Evolutionary conservation across 2,888 invertebrate species (phyloP).

Genomic region (Pediacus dermestoides): DNA sequence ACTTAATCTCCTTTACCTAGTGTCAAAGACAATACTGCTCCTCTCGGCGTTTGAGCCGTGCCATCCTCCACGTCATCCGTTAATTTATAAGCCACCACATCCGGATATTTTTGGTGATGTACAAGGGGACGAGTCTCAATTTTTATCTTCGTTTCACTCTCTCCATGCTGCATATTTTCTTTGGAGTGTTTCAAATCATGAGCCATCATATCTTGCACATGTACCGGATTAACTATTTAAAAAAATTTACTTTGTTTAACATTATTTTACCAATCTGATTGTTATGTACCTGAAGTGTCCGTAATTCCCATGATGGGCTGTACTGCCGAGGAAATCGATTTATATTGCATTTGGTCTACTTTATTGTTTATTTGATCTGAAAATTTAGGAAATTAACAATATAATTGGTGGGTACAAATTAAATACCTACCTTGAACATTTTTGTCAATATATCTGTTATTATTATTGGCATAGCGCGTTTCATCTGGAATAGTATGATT

Average conservation of each 20-base stretch:
- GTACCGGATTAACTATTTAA: constrained; percentile 35
- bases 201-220: constrained; percentile 45
- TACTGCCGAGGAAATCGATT: constrained; percentile 1
- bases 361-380: constrained; percentile 4
- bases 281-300: neutral
- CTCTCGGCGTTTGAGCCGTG: constrained; percentile 67
- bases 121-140: constrained; percentile 28
- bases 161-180: constrained; percentile 34
- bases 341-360: constrained; percentile 7
- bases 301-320: neutral
- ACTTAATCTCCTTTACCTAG: constrained; percentile 66
- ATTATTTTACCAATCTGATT: constrained; percentile 1
- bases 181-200: constrained; percentile 47
- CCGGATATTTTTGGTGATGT: constrained; percentile 32
- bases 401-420: no score
- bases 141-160: constrained; percentile 23
- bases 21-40: constrained; percentile 75
- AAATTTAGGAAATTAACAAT: neutral
- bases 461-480: constrained; percentile 5
- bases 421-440: neutral
- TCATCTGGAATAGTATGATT: no score
- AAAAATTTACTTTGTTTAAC: constrained; percentile 4
- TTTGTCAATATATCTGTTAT: constrained; percentile 4
- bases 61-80: constrained; percentile 54
- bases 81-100: constrained; percentile 38